Percentiles rank a stretch among this genome's conserved stretches.
Conservation (phyloP, 2,797 vertebrate species). For the Takifugu ocellatus region DNA sequence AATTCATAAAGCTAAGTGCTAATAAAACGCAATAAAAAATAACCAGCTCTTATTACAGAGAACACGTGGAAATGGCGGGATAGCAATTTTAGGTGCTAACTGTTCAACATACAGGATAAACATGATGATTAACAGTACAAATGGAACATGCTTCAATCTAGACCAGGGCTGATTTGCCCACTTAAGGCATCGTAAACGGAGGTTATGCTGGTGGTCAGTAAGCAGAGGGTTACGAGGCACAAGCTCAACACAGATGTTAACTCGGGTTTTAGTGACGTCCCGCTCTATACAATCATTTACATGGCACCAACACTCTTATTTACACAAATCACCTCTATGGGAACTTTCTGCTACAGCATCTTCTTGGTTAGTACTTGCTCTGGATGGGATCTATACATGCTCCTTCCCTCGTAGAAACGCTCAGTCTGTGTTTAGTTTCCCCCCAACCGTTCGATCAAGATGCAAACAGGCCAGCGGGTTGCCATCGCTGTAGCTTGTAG, state of each 20-base stretch:
- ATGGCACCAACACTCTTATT: constrained; percentile 90
- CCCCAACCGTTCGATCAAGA: constrained; percentile 77
- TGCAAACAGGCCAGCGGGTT: constrained; percentile 87
- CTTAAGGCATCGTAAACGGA: constrained; percentile 68
- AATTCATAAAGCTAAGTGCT: constrained; percentile 74
- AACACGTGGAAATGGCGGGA: constrained; percentile 45
- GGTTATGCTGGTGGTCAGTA: constrained; percentile 87
- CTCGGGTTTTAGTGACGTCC: constrained; percentile 84
- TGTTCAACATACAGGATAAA: constrained; percentile 66
- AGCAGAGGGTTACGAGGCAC: constrained; percentile 90
- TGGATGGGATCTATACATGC: constrained; percentile 76
- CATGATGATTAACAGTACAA: constrained; percentile 76
- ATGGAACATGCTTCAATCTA: constrained; percentile 79
- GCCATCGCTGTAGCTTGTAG: constrained; percentile 82
- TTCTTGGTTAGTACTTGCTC: constrained; percentile 89
- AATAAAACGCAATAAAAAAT: constrained; percentile 74
- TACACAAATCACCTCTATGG: constrained; percentile 85
- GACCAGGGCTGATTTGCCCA: constrained; percentile 77
- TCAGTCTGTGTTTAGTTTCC: constrained; percentile 52
- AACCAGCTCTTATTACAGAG: constrained; percentile 56
- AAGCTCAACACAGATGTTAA: constrained; percentile 90
- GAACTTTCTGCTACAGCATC: constrained; percentile 75
- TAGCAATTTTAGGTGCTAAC: constrained; percentile 69
- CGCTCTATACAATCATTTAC: constrained; percentile 88
- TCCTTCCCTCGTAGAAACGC: constrained; percentile 77